Evolutionary conservation across 2,888 invertebrate species (phyloP).

Genomic region (Drosophila mimetica): DNA sequence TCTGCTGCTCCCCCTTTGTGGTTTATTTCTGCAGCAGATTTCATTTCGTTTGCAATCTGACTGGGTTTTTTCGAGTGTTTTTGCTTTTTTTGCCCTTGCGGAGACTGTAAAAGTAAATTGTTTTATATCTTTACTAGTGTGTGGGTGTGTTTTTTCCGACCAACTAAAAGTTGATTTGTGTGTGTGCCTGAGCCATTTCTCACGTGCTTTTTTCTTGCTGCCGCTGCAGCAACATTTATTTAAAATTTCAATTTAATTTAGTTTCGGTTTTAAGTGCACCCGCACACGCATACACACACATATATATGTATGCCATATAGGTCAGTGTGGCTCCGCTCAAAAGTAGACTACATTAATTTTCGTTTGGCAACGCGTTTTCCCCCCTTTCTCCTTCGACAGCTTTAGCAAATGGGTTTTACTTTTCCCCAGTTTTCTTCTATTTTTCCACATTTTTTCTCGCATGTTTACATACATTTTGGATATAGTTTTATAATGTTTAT

Average conservation of each 20-base stretch:
- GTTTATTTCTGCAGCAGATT: slow-evolving; percentile 74
- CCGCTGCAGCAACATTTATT: slow-evolving; percentile 59
- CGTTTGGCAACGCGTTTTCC: slow-evolving; percentile 53
- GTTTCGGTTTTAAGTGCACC: slow-evolving; percentile 74
- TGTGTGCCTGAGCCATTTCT: slow-evolving; percentile 54
- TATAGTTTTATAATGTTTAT: slow-evolving; percentile 44
- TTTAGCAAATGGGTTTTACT: slow-evolving; percentile 66
- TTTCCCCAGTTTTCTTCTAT: slow-evolving; percentile 13
- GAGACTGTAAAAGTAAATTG: slow-evolving; percentile 67
- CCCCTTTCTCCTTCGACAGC: slow-evolving; percentile 46
- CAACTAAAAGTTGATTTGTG: slow-evolving; percentile 57
- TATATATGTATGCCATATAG: slow-evolving; percentile 50
- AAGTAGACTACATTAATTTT: slow-evolving; percentile 78
- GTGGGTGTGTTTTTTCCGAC: slow-evolving; percentile 13
- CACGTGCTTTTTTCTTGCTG: slow-evolving; percentile 49
- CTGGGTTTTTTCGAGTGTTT: slow-evolving; percentile 32
- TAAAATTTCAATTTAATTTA: slow-evolving; percentile 81
- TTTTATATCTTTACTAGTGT: slow-evolving; percentile 59
- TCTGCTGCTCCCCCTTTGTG: slow-evolving; percentile 52
- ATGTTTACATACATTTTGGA: slow-evolving; percentile 51
- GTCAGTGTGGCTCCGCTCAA: slow-evolving; percentile 61
- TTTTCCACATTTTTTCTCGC: slow-evolving; percentile 26
- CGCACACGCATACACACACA: slow-evolving; percentile 20
- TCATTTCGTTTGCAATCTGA: slow-evolving; percentile 71
- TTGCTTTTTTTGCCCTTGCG: slow-evolving; percentile 10